Conservation (phyloP, 2,113 vertebrate species). For the Pollachius pollachius region DNA sequence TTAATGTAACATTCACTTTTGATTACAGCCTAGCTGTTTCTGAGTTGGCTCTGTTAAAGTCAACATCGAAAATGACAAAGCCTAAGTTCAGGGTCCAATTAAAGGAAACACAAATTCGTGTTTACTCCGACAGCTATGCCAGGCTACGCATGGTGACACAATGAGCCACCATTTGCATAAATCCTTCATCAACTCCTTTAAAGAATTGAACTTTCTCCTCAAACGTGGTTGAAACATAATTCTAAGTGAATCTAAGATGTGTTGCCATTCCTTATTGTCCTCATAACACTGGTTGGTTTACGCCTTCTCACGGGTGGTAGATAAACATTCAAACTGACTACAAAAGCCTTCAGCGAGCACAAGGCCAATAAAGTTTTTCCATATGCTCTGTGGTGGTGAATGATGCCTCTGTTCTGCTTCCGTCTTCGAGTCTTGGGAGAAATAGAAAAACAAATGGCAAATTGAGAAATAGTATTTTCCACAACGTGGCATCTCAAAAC, state of each 20-base stretch:
- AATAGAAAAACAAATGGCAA: not conserved
- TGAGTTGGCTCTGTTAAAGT: slow-evolving; percentile 51
- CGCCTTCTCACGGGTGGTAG: slow-evolving; percentile 1
- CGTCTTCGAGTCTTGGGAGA: not conserved
- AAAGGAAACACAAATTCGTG: slow-evolving; percentile 29
- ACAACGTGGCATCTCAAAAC: not conserved
- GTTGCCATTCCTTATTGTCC: too few species aligned
- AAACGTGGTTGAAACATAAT: too few species aligned
- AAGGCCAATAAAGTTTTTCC: slow-evolving; percentile 55
- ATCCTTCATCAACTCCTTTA: too few species aligned
- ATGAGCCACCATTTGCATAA: too few species aligned
- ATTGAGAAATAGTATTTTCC: too few species aligned
- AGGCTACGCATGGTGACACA: too few species aligned
- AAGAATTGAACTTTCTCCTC: too few species aligned
- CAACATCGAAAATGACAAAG: slow-evolving; percentile 30
- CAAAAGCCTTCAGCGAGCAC: slow-evolving; percentile 29
- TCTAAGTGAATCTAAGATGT: too few species aligned
- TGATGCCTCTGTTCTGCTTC: slow-evolving; percentile 19
- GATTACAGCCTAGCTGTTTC: slow-evolving; percentile 52
- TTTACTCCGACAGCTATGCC: too few species aligned
- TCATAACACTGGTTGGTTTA: not conserved
- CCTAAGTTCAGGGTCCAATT: slow-evolving; percentile 27
- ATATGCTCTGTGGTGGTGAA: slow-evolving; percentile 45
- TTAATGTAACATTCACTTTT: slow-evolving; percentile 52
- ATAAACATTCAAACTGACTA: slow-evolving; percentile 8